phyloP scores from a whole-genome alignment of 2,888 invertebrate species.

The Torymus tubicola region DNA sequence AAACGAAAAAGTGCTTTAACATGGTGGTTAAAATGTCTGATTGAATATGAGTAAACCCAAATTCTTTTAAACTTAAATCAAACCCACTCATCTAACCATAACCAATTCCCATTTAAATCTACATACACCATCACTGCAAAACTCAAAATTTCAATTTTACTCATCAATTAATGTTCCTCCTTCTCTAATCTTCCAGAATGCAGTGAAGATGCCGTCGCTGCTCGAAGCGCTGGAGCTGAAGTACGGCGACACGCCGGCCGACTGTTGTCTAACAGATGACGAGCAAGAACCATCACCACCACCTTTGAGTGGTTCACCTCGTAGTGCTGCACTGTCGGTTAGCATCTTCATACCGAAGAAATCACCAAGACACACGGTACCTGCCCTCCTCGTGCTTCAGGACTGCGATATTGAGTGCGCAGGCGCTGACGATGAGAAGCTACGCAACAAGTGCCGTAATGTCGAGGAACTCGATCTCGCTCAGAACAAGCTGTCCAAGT shows the following conservation, averaged over 20 bases:
- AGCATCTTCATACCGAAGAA: slow-evolving; percentile 92
- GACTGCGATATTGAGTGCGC: slow-evolving; percentile 94
- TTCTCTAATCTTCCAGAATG: slow-evolving; percentile 62
- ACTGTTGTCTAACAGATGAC: slow-evolving; percentile 79
- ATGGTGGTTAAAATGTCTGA: too few species aligned
- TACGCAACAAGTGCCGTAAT: slow-evolving; percentile 89
- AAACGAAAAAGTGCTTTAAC: too few species aligned
- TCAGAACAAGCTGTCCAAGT: slow-evolving; percentile 92
- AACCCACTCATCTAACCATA: too few species aligned
- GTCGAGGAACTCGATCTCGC: slow-evolving; percentile 97
- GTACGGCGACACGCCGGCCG: slow-evolving; percentile 83
- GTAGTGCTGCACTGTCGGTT: slow-evolving; percentile 81
- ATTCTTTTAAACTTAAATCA: too few species aligned
- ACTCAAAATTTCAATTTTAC: too few species aligned
- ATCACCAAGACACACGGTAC: slow-evolving; percentile 86
- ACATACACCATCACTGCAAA: too few species aligned
- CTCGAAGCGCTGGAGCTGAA: slow-evolving; percentile 93
- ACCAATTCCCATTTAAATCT: too few species aligned
- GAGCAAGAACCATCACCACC: slow-evolving; percentile 76
- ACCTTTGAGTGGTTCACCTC: slow-evolving; percentile 58
- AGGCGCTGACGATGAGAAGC: slow-evolving; percentile 85
- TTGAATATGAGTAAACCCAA: too few species aligned
- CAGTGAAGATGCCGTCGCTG: slow-evolving; percentile 87
- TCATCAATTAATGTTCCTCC: too few species aligned
- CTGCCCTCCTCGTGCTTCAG: slow-evolving; percentile 90